Conservation (phyloP, 1,140 invertebrate species). For the Drosophila hydei region DNA sequence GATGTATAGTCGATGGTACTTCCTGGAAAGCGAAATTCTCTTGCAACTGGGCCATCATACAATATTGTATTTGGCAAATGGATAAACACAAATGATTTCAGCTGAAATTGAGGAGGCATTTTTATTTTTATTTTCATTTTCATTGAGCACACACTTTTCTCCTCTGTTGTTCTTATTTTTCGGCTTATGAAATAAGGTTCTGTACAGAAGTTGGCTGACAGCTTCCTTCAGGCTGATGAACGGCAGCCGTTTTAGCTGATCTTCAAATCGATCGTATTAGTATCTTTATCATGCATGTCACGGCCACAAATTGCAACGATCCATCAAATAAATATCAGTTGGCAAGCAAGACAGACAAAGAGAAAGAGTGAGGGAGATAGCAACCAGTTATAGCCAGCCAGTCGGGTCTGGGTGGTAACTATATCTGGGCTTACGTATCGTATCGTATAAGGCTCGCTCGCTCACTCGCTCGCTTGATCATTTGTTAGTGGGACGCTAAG, state of each 20-base stretch:
- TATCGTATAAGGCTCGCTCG: conserved; percentile 50
- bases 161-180: conserved; percentile 13
- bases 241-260: conserved; percentile 34
- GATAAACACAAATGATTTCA: conserved; percentile 48
- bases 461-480: conserved; percentile 70
- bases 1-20: conserved; percentile 22
- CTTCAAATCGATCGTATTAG: conserved; percentile 75
- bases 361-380: background rate
- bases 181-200: conserved; percentile 29
- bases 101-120: conserved; percentile 58
- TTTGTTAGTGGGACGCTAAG: conserved; percentile 69
- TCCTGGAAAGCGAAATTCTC: conserved; percentile 66
- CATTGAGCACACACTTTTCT: background rate
- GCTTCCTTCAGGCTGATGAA: conserved; percentile 44
- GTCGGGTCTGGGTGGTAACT: conserved; percentile 58
- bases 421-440: conserved; percentile 74
- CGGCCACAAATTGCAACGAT: conserved; percentile 75
- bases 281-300: conserved; percentile 79
- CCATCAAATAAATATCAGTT: conserved; percentile 67
- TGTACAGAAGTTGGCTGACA: conserved; percentile 33
- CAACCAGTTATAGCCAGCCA: conserved; percentile 61
- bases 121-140: background rate
- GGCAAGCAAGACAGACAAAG: background rate
- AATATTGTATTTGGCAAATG: conserved; percentile 16
- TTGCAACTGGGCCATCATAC: conserved; percentile 32